A percentile compares a stretch with the other conserved stretches of the same genome.
These are phyloP conservation scores for Trichonephila clavipes DNA, from an alignment of 1,140 invertebrate species.

Conservation along the genomic window DNA sequence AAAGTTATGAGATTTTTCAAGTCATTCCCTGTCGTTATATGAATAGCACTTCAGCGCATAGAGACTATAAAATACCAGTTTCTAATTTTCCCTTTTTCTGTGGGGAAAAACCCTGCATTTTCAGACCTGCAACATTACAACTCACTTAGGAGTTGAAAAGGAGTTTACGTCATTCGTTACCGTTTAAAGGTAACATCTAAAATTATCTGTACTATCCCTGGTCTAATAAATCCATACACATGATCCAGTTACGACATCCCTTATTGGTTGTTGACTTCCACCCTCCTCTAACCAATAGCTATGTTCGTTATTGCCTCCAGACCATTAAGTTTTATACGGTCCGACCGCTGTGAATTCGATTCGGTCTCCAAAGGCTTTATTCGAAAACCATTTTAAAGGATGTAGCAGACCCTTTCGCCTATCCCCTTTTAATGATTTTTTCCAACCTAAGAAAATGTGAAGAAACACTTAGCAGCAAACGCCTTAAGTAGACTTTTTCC, in stretches of 20 bases:
- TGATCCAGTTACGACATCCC: constrained; percentile 52
- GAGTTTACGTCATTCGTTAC: background rate
- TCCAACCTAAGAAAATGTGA: constrained; percentile 30
- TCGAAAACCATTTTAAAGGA: constrained; percentile 62
- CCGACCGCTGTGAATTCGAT: constrained; percentile 38
- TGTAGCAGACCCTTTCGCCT: background rate
- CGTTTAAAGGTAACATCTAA: no score
- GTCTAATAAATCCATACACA: constrained; percentile 43
- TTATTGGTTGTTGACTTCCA: constrained; percentile 50
- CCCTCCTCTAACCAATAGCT: background rate
- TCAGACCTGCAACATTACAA: background rate
- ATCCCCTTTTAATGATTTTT: constrained; percentile 16
- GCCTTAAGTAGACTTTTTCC: constrained; percentile 31
- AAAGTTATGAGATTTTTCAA: no score
- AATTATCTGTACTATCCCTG: background rate
- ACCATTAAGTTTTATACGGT: constrained; percentile 65
- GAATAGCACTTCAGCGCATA: no score
- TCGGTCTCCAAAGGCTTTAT: constrained; percentile 56
- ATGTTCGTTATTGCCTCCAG: constrained; percentile 52
- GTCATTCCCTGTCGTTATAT: no score
- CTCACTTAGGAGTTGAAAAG: background rate
- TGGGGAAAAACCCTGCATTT: no score
- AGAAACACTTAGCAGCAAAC: constrained; percentile 40
- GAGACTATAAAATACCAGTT: no score
- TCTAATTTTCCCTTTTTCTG: no score